Evolutionary conservation across 2,113 vertebrate genomes (phyloP).

Genomic region (Istiophorus platypterus): DNA sequence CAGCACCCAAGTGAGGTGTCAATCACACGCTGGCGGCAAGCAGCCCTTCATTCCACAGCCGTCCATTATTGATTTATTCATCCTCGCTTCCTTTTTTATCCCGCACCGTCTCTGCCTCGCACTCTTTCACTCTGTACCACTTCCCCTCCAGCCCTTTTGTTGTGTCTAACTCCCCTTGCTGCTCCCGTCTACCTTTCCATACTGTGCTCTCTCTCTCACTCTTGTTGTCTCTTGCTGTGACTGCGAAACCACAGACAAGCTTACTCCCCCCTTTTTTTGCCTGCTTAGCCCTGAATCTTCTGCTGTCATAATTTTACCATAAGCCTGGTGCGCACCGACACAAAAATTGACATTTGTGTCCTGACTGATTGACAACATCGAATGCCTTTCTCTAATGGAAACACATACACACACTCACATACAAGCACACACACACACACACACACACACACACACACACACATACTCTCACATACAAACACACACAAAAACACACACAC

Average conservation of each 20-base stretch:
- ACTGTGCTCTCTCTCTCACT: slow-evolving; percentile 22
- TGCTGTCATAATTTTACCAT: slow-evolving; percentile 52
- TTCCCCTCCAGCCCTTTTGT: slow-evolving; percentile 38
- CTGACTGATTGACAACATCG: slow-evolving; percentile 65
- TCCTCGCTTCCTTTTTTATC: slow-evolving; percentile 60
- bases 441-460: not conserved
- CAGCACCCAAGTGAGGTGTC: slow-evolving; percentile 74
- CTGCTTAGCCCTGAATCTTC: slow-evolving; percentile 32
- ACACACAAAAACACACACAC: not conserved
- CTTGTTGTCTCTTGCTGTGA: slow-evolving; percentile 29
- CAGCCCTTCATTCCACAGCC: slow-evolving; percentile 48
- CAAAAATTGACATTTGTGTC: slow-evolving; percentile 62
- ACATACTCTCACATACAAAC: not conserved
- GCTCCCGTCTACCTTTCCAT: not conserved
- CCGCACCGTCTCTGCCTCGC: slow-evolving; percentile 33
- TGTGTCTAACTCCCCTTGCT: not conserved
- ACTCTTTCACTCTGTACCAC: slow-evolving; percentile 21
- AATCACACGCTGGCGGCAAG: slow-evolving; percentile 63
- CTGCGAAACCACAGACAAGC: slow-evolving; percentile 17
- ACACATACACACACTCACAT: not conserved
- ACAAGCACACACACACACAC: not conserved
- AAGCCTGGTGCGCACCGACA: slow-evolving; percentile 17
- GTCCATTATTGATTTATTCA: slow-evolving; percentile 75
- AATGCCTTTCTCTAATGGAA: slow-evolving; percentile 30
- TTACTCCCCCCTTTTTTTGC: slow-evolving; percentile 20